Conservation (phyloP, 2,797 vertebrate genomes). For the Aplochiton taeniatus region DNA sequence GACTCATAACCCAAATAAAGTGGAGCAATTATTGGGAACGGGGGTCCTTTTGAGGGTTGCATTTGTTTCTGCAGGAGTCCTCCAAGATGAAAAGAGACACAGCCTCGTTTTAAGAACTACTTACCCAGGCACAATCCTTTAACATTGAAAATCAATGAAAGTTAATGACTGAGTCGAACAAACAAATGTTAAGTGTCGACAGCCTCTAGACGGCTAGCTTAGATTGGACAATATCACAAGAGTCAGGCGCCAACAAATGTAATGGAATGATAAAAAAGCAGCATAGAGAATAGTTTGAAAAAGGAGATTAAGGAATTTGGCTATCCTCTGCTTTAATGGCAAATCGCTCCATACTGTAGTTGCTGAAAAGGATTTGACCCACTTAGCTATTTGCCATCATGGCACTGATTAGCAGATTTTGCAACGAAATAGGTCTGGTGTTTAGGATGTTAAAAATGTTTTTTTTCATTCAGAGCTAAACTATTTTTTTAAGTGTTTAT, state of each 20-base stretch:
- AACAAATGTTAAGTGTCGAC: constrained; percentile 17
- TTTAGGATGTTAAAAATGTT: neutral
- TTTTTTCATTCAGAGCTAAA: neutral
- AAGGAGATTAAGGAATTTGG: neutral
- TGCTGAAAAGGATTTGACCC: neutral
- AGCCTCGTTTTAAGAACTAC: constrained; percentile 4
- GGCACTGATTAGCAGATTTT: neutral
- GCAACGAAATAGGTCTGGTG: neutral
- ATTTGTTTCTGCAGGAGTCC: constrained; percentile 1
- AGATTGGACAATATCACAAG: constrained; percentile 18
- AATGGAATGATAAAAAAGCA: constrained; percentile 26
- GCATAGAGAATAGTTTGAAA: neutral
- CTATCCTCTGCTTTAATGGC: neutral
- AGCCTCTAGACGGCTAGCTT: constrained; percentile 2
- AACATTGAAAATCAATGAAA: neutral
- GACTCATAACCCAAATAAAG: neutral
- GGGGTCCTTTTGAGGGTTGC: neutral
- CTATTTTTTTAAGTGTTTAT: no score
- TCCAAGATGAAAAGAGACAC: constrained; percentile 4
- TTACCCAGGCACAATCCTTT: neutral
- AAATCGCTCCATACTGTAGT: neutral
- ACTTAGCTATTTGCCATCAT: neutral
- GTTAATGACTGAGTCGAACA: constrained; percentile 4
- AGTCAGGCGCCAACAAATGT: neutral
- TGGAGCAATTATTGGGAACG: neutral